phyloP scores from a whole-genome alignment of 2,888 invertebrate species.

The Halictus ligatus region DNA sequence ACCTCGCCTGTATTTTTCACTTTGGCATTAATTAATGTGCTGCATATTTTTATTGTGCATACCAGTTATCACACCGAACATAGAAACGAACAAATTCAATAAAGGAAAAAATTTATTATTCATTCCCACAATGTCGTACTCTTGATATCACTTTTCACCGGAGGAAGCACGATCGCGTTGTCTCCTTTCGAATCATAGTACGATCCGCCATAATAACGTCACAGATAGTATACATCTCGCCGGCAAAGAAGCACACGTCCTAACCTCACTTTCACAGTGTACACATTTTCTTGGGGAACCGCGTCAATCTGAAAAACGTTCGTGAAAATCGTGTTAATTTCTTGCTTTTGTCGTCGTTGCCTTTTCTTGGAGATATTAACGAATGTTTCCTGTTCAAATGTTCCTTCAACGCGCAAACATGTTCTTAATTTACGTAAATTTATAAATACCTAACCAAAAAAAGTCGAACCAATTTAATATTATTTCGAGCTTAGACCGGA shows the following conservation, averaged over 20 bases:
- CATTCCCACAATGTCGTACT: conserved; percentile 48
- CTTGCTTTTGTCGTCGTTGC: not conserved
- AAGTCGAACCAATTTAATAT: not conserved
- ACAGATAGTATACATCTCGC: conserved; percentile 43
- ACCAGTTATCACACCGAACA: conserved; percentile 50
- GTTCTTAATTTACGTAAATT: conserved; percentile 21
- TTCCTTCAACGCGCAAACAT: not conserved
- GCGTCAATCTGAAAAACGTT: conserved; percentile 69
- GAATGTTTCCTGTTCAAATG: not conserved
- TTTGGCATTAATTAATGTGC: conserved; percentile 41
- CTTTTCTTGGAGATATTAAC: conserved; percentile 10
- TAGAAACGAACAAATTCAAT: conserved; percentile 57
- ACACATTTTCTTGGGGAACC: conserved; percentile 37
- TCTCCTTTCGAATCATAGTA: conserved; percentile 31
- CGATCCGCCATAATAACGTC: conserved; percentile 57
- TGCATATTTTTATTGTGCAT: conserved; percentile 59
- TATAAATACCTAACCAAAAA: conserved; percentile 51
- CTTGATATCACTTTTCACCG: conserved; percentile 40
- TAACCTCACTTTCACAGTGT: conserved; percentile 63
- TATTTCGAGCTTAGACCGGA: not conserved
- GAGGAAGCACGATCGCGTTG: conserved; percentile 26
- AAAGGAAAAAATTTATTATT: conserved; percentile 60
- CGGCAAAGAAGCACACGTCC: conserved; percentile 56
- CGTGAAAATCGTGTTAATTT: conserved; percentile 50
- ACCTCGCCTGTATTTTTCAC: conserved; percentile 41